Evolutionary conservation across 37 sponge, comb jelly and placozoan genomes (phyloP).

Genomic region (Halisarca cf. caerulea): DNA sequence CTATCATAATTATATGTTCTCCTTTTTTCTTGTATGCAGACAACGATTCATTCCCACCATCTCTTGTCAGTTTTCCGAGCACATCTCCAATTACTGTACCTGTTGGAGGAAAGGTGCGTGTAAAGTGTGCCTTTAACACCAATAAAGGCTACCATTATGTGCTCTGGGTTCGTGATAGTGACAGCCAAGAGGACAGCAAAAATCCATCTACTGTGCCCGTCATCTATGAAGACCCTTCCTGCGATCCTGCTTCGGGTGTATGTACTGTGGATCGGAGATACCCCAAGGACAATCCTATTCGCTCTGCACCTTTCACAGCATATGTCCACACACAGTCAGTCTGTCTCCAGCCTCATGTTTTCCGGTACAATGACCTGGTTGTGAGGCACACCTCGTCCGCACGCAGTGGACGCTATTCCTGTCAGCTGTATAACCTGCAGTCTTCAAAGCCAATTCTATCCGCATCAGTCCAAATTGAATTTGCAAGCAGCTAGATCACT

Average conservation of each 20-base stretch:
- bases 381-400: background rate
- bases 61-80: no score
- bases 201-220: no score
- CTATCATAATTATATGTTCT: no score
- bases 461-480: background rate
- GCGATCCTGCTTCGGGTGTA: background rate
- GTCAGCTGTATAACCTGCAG: background rate
- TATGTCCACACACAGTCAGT: background rate
- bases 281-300: background rate
- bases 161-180: no score
- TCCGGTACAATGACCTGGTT: background rate
- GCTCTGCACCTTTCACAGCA: background rate
- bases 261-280: background rate
- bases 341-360: background rate
- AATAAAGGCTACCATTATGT: no score
- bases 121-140: no score
- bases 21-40: no score
- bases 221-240: no score
- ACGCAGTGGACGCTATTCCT: background rate
- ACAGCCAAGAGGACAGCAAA: no score
- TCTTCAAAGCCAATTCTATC: background rate
- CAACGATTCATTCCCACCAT: no score
- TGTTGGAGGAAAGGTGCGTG: no score
- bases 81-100: no score
- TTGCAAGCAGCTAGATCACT: background rate